Conservation (phyloP, 1,140 invertebrate genomes). For the Nasonia giraulti region DNA sequence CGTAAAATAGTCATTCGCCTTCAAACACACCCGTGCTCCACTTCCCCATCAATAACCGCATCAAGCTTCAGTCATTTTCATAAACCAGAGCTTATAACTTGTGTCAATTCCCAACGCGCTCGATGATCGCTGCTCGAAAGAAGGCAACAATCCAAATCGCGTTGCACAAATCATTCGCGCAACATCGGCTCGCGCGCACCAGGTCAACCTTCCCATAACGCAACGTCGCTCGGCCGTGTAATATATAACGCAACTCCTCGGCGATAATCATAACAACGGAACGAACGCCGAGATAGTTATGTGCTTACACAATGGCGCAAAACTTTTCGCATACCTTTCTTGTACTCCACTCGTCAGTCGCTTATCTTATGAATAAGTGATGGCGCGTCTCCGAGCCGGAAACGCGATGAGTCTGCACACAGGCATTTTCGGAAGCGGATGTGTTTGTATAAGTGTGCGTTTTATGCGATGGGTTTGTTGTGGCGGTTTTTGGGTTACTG, state of each 20-base stretch:
- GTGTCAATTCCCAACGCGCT: too few relatives aligned
- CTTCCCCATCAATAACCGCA: too few relatives aligned
- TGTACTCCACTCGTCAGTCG: too few relatives aligned
- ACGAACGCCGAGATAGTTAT: not conserved
- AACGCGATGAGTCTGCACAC: too few relatives aligned
- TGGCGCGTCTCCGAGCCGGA: conserved; percentile 36
- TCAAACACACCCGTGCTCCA: too few relatives aligned
- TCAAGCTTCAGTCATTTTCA: too few relatives aligned
- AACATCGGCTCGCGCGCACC: not conserved
- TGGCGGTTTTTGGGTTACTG: too few relatives aligned
- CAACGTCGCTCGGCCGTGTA: not conserved
- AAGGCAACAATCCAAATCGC: not conserved
- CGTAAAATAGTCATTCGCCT: too few relatives aligned
- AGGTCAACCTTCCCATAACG: not conserved
- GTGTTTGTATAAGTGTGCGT: too few relatives aligned
- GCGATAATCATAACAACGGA: not conserved
- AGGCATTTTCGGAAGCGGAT: too few relatives aligned
- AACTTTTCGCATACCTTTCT: not conserved
- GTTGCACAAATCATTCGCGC: not conserved
- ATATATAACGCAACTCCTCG: not conserved
- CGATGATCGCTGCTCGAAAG: not conserved
- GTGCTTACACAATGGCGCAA: not conserved
- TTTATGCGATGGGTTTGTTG: too few relatives aligned
- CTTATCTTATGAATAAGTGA: conserved; percentile 60
- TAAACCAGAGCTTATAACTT: too few relatives aligned